phyloP scores from a whole-genome alignment of 2,113 vertebrate genomes.

The Clarias macrocephalus region DNA sequence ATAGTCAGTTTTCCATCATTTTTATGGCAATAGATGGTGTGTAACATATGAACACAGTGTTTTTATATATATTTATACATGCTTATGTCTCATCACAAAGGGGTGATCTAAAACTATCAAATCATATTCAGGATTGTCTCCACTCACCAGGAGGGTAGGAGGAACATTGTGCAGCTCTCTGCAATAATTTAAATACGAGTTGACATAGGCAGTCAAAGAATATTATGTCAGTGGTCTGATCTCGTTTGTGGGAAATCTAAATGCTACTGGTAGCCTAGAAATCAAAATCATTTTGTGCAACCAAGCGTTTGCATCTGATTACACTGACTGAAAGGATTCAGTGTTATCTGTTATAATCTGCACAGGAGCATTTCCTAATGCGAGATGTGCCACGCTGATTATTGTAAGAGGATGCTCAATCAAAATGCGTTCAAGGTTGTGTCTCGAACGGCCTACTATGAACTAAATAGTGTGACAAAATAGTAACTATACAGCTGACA shows the following conservation, averaged over 20 bases:
- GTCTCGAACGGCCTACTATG: neutral
- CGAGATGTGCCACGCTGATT: neutral
- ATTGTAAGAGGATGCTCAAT: neutral
- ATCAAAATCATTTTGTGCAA: constrained; percentile 17
- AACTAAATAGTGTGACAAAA: neutral
- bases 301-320: neutral
- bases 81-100: constrained; percentile 1
- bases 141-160: neutral
- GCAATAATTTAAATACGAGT: constrained; percentile 11
- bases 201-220: constrained; percentile 22
- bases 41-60: neutral
- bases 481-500: neutral
- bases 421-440: neutral
- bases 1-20: too few species aligned
- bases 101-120: constrained; percentile 22
- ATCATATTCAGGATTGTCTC: neutral
- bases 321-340: neutral
- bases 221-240: constrained; percentile 30
- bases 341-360: neutral
- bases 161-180: constrained; percentile 14
- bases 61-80: neutral
- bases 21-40: too few species aligned
- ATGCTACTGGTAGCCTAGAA: neutral
- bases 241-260: constrained; percentile 9
- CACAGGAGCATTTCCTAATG: neutral